Conservation (phyloP, 2,888 invertebrate genomes). For the Schrankia costaestrigalis region DNA sequence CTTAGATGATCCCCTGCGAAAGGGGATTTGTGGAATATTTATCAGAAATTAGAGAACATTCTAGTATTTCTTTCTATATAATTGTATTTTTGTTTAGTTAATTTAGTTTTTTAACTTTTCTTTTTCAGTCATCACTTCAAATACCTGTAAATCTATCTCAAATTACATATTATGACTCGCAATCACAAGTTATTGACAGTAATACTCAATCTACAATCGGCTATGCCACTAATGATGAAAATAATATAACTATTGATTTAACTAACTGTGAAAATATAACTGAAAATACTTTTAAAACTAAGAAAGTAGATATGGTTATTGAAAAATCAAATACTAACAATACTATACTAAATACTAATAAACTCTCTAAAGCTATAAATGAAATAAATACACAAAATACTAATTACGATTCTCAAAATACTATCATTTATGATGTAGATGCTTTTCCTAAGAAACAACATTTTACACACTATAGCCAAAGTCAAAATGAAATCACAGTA, state of each 20-base stretch:
- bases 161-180: slow-evolving; percentile 9
- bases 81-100: too few species aligned
- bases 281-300: background rate
- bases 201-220: too few species aligned
- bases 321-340: background rate
- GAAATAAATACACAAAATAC: slow-evolving; percentile 1
- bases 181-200: too few species aligned
- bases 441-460: slow-evolving; percentile 36
- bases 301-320: background rate
- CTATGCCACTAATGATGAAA: too few species aligned
- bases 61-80: too few species aligned
- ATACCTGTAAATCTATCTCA: slow-evolving; percentile 10
- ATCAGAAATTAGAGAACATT: too few species aligned
- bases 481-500: slow-evolving; percentile 38
- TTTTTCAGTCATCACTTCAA: slow-evolving; percentile 9
- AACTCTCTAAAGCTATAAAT: background rate
- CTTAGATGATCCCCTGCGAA: too few species aligned
- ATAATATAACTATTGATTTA: background rate
- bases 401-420: slow-evolving; percentile 33
- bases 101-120: too few species aligned
- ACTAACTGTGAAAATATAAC: background rate
- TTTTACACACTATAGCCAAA: slow-evolving; percentile 46
- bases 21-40: too few species aligned
- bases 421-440: slow-evolving; percentile 29
- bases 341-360: background rate